Base-by-base conservation (phyloP, 2,888 invertebrate species). In the Limenitis arthemis region DNA sequence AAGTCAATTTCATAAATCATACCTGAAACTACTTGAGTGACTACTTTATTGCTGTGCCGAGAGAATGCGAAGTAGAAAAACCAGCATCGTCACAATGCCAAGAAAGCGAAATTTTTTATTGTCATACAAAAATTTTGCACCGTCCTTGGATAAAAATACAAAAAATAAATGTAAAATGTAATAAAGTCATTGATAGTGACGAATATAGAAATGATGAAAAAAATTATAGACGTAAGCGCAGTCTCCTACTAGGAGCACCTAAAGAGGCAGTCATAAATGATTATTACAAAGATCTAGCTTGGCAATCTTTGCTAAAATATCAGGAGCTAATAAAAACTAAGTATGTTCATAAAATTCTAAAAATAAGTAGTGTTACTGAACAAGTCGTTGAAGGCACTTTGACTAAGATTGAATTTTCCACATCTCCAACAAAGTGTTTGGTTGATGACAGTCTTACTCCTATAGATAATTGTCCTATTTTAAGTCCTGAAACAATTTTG, bases 371-470 rank as follows among this genome's bases (percentile, higher is more conserved):
- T 5, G 87, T 87, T 4, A 75, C 76, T 0, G 70, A 69, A 41
- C 88, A 90, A 73, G 68, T 88, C 0, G 88, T 89, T 0, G 68
- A 88, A 8, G 91, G 91, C 20, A 64, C 64, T 11, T 56, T 87
- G 12, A 85, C 78, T 44, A 79, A 69, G 51, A 58, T 75, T 8
- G 54, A 66, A 38, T 75, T 64, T 62, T 56, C 54, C 34, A 47
- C 44, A 40, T 51, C 51, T 6, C 51, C 56, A 5, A 56, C 56
- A 33, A 49, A 56, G 28, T 58, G 60, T 9, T 60, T 69, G 33
- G 50, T 58, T 33, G 37, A 5, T 36, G 60, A 62, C 11, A 47
- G 40, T 36, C 38, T 39, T 7, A 37, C 47, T 20, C 53, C 55
- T 44, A 37, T 44, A 33, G 51, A 66, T 32, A 53, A 60, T 4